phyloP scores from a whole-genome alignment of 2,113 vertebrate genomes.

The Lamprologus speciosus region DNA sequence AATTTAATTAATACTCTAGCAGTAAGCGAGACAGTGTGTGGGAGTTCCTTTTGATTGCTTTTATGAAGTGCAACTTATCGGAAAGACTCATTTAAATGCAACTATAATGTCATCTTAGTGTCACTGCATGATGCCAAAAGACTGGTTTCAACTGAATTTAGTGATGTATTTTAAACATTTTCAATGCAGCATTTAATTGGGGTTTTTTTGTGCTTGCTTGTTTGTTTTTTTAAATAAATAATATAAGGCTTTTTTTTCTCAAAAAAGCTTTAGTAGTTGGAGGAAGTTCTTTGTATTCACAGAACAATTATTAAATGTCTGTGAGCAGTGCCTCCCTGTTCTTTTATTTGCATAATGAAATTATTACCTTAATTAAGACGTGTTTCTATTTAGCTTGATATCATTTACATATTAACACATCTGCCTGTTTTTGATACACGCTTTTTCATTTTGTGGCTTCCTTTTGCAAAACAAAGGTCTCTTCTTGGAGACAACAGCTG shows the following conservation, averaged over 20 bases:
- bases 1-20: not conserved
- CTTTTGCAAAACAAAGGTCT: not conserved
- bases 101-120: not conserved
- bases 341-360: not conserved
- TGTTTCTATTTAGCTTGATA: not conserved
- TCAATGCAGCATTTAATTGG: not conserved
- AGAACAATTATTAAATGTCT: not conserved
- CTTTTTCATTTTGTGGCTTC: not conserved
- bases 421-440: not conserved
- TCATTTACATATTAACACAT: not conserved
- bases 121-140: not conserved
- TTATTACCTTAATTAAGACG: not conserved
- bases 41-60: not conserved
- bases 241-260: not conserved
- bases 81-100: not conserved
- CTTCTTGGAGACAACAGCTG: not conserved
- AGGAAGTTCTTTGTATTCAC: not conserved
- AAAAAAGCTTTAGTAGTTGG: not conserved
- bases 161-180: not conserved
- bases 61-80: not conserved
- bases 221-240: not conserved
- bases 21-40: not conserved
- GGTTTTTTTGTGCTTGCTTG: not conserved
- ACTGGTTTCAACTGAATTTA: not conserved
- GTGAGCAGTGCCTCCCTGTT: not conserved